Base-by-base conservation (phyloP, 1,140 invertebrate genomes). In the Hylyphantes graminicola region DNA sequence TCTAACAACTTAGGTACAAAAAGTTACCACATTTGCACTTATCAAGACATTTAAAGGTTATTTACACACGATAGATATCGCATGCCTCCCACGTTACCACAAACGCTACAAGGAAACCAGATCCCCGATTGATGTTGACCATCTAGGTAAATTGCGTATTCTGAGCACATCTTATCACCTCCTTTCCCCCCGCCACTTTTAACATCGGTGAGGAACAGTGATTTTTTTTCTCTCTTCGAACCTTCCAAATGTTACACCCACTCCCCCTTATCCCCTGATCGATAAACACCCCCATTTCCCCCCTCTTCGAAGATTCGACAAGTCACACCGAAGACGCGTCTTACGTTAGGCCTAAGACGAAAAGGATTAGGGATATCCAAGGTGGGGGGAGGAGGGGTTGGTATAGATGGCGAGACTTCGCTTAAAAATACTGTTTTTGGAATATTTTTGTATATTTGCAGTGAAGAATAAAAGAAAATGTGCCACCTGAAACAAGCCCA, bases 361-460 rank as follows among this genome's bases (percentile, higher is more conserved):
- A 81, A 81, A 81, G 78, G 78, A 81, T 81, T 81, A 81, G 78
- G 78, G 67, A 72, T 81, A 81, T 81, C 78, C 78, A 80, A 12
- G 77, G 76, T 12, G 15, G 65, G 19, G 35, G 76, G n/a, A n/a
- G 76, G 63, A 15, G 48, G 74, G 15, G 7, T 35, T 35, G 35
- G 35, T 35, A 35, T 35, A 5, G 5, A 35, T 35, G 35, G 35
- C 35, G 35, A 35, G 35, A 35, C 35, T 2, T 35, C 35, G 35
- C 35, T 5, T 35, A 2, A 35, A 35, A 35, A 35, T 35, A 35
- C 35, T 35, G 35, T 35, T 35, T 35, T 35, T 35, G 5, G 35
- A 2, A 35, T 35, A 35, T 35, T 35, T 35, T 35, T 35, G 35
- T 1, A 35, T 35, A 5, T 2, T 1, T 1, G 35, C 5, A 2